Base-by-base conservation (phyloP, 37 sponge, comb jelly and placozoan species). In the Spongilla lacustris region DNA sequence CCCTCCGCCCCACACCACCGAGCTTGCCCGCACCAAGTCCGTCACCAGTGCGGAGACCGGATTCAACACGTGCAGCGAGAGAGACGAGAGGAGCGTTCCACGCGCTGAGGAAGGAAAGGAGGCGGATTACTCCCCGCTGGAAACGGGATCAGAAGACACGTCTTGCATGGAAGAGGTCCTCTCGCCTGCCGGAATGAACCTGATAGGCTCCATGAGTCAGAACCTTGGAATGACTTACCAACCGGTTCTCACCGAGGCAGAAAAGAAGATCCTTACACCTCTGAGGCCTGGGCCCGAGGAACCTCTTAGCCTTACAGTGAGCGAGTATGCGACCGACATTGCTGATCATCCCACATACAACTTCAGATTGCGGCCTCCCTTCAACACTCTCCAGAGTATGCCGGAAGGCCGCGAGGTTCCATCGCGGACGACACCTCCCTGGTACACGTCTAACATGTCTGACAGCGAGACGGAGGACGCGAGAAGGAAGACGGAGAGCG, bases 41-140 rank as follows among this genome's bases (percentile, higher is more conserved):
- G 34, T 75, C 67, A 76, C 72, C 0, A 91, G 88, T 73, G 85
- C 70, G 23, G 92, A 92, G 78, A 92, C 88, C 76, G 92, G 92
- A 23, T 89, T 92, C 35, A 77, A 85, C 27, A 88, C 88, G 24
- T 85, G 74, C 48, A 92, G 85, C 4, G 92, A 92, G 28, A 66
- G 68, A 30, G 88, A 84, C 21, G n/a, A 25, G 19, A 71, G 81
- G 32, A 73, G 81, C 0, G 41, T 34, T 28, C 79, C 84, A 0
- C 33, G 73, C 35, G 81, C 71, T 79, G 83, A 85, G 22, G 79
- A 73, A 14, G 68, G 73, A 4, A 83, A 73, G 28, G 78, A 81
- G 2, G 36, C 79, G 3, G 80, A 83, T 31, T 84, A 85, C 85
- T 85, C 88, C 31, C 27, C 71, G 38, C 49, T 25, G 25, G 85